phyloP scores from a whole-genome alignment of 1,140 invertebrate species.

The Saxidomus purpurata region DNA sequence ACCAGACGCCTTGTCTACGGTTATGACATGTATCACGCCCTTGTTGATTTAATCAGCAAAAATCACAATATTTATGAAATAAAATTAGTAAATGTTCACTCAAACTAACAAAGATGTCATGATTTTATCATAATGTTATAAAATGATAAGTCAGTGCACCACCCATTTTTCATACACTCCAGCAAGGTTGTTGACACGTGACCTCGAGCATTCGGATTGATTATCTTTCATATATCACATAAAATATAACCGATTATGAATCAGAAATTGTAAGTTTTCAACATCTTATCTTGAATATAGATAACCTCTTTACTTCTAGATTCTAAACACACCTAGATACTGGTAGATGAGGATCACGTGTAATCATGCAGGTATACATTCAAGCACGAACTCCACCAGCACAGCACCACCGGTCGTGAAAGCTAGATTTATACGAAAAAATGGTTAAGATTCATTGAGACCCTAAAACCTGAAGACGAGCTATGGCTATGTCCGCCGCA shows the following conservation, averaged over 20 bases:
- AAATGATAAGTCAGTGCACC: not conserved
- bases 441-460: too few species aligned
- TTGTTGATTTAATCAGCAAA: not conserved
- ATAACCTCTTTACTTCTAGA: too few species aligned
- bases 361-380: too few species aligned
- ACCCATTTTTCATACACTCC: slow-evolving; percentile 7
- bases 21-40: not conserved
- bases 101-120: not conserved
- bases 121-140: slow-evolving; percentile 9
- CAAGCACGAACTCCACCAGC: too few species aligned
- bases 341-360: too few species aligned
- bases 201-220: not conserved
- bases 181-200: not conserved
- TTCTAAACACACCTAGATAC: too few species aligned
- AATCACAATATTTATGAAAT: slow-evolving; percentile 21
- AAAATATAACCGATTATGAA: not conserved
- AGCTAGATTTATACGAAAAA: too few species aligned
- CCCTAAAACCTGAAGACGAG: too few species aligned
- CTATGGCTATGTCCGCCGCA: too few species aligned
- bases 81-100: slow-evolving; percentile 13
- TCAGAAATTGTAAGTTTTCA: too few species aligned
- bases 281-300: too few species aligned
- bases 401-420: too few species aligned
- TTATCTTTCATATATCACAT: not conserved
- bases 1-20: not conserved